phyloP scores from a whole-genome alignment of 1,140 invertebrate species.

The Leptestheria dahalacensis region DNA sequence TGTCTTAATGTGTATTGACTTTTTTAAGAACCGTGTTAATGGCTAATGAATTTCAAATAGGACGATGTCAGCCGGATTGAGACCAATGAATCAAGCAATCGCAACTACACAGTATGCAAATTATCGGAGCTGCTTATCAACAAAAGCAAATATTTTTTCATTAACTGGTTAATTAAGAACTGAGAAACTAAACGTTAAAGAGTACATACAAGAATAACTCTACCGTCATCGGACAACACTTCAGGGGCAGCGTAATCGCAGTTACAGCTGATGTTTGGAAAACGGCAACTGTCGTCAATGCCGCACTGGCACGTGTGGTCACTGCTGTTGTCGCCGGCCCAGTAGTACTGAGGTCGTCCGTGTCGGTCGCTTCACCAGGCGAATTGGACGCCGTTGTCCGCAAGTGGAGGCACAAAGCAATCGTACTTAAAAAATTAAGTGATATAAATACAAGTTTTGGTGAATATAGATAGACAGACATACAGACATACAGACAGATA shows the following conservation, averaged over 20 bases:
- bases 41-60: not conserved
- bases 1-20: not conserved
- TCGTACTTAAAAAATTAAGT: not conserved
- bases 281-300: not conserved
- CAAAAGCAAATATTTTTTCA: not conserved
- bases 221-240: not conserved
- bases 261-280: not conserved
- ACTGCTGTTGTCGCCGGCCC: not conserved
- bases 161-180: not conserved
- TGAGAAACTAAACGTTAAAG: not conserved
- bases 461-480: no score
- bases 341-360: not conserved
- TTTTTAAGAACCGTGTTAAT: not conserved
- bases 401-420: not conserved
- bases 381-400: not conserved
- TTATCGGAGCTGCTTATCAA: no score
- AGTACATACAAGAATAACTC: not conserved
- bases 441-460: not conserved
- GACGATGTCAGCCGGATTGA: no score
- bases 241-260: not conserved
- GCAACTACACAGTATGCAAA: no score
- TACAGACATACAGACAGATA: no score
- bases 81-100: no score
- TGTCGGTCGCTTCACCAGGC: not conserved
- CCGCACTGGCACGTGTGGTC: not conserved